Conservation (phyloP, 2,797 vertebrate species). For the Hemitrygon akajei region DNA sequence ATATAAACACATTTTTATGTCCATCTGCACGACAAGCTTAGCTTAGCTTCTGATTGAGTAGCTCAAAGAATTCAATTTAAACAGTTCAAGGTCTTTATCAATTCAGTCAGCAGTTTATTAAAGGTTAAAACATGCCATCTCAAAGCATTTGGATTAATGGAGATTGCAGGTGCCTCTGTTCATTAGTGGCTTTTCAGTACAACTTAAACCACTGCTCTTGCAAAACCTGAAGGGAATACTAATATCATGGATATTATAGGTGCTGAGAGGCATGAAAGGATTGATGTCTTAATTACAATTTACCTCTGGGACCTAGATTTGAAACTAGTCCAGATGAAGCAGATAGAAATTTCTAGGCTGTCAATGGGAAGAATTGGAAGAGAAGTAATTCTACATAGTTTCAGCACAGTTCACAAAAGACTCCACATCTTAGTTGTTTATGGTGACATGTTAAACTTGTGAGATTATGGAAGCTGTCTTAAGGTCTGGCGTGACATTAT, state of each 20-base stretch:
- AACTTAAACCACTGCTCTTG: not conserved
- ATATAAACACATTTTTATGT: not conserved
- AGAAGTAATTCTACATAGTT: not conserved
- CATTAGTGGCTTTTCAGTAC: not conserved
- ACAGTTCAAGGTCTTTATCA: not conserved
- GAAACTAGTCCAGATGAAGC: not conserved
- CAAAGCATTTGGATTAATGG: not conserved
- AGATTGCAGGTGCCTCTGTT: not conserved
- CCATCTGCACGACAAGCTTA: too few species aligned
- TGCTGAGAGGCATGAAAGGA: not conserved
- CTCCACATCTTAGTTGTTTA: not conserved
- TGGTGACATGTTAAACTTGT: not conserved
- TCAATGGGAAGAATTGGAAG: not conserved
- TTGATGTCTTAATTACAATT: not conserved
- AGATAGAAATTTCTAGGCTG: not conserved
- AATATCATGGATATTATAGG: not conserved
- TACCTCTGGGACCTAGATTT: not conserved
- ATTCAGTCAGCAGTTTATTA: not conserved
- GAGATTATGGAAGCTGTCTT: not conserved
- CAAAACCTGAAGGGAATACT: not conserved
- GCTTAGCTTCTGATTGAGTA: too few species aligned
- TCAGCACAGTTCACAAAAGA: not conserved
- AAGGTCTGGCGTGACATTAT: too few species aligned
- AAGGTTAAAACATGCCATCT: not conserved
- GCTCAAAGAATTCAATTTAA: not conserved